Evolutionary conservation across 2,888 invertebrate species (phyloP).

Genomic region (Heliconius hortense): DNA sequence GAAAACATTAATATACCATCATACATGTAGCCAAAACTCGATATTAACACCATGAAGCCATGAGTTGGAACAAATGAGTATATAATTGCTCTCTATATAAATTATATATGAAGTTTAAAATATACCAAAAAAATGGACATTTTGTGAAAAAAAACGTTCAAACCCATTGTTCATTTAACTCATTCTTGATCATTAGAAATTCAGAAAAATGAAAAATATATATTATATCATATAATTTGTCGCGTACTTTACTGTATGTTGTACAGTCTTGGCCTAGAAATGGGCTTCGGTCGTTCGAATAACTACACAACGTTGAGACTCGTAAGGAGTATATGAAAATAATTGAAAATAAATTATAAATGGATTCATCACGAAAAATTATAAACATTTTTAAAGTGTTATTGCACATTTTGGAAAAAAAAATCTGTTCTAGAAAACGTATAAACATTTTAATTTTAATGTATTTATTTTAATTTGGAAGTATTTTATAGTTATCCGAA

Average conservation of each 20-base stretch:
- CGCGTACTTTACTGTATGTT: not conserved
- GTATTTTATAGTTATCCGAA: conserved; percentile 1
- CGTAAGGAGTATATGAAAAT: too few relatives aligned
- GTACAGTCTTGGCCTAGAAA: not conserved
- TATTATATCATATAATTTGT: not conserved
- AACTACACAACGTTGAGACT: not conserved
- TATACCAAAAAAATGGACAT: not conserved
- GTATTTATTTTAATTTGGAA: too few relatives aligned
- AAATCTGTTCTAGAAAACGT: too few relatives aligned
- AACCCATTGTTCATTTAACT: conserved; percentile 14
- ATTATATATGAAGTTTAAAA: not conserved
- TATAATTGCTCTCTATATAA: too few relatives aligned
- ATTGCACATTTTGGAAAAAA: too few relatives aligned
- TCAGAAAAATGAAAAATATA: not conserved
- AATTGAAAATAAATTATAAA: too few relatives aligned
- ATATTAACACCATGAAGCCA: not conserved
- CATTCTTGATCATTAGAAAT: conserved; percentile 7
- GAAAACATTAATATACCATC: not conserved
- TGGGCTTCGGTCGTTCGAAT: conserved; percentile 9
- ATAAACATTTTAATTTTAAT: too few relatives aligned
- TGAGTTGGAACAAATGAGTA: conserved; percentile 6
- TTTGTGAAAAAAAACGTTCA: not conserved
- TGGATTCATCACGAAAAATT: too few relatives aligned
- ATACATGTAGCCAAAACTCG: not conserved
- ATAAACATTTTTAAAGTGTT: too few relatives aligned